Conservation (phyloP, 1,140 invertebrate species). For the Xylocopa sonorina region DNA sequence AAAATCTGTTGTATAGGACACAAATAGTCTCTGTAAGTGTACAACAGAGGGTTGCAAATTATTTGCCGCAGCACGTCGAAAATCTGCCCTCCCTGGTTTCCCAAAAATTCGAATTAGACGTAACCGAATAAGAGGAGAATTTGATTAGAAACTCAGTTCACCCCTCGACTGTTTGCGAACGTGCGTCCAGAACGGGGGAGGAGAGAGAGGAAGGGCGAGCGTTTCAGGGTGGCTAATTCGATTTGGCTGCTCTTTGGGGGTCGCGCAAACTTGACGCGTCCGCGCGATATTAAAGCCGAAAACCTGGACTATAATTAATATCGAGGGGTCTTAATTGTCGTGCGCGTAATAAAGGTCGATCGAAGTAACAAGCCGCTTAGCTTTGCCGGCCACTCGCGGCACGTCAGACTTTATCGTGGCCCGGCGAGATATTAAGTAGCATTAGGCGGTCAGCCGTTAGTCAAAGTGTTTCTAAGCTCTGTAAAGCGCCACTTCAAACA, state of each 20-base stretch:
- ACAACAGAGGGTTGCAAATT: no score
- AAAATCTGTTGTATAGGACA: no score
- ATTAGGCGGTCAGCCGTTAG: constrained; percentile 12
- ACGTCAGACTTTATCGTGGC: not conserved
- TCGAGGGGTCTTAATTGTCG: constrained; percentile 10
- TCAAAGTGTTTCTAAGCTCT: constrained; percentile 41
- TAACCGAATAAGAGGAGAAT: no score
- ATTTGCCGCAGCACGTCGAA: no score
- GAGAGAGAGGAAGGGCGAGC: no score
- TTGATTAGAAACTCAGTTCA: no score
- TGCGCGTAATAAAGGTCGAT: not conserved
- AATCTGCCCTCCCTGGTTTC: no score
- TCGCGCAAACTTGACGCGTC: not conserved
- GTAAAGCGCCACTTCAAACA: constrained; percentile 29
- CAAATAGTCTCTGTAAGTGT: no score
- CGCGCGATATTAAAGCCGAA: not conserved
- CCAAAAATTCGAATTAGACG: no score
- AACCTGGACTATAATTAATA: not conserved
- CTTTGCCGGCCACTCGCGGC: not conserved
- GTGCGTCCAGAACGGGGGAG: no score
- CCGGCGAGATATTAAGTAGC: constrained; percentile 19
- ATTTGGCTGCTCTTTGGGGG: not conserved
- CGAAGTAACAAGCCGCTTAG: not conserved
- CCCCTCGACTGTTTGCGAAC: no score
- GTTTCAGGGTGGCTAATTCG: no score